phyloP scores from a whole-genome alignment of 2,888 invertebrate genomes.

The Geophilus truncorum region DNA sequence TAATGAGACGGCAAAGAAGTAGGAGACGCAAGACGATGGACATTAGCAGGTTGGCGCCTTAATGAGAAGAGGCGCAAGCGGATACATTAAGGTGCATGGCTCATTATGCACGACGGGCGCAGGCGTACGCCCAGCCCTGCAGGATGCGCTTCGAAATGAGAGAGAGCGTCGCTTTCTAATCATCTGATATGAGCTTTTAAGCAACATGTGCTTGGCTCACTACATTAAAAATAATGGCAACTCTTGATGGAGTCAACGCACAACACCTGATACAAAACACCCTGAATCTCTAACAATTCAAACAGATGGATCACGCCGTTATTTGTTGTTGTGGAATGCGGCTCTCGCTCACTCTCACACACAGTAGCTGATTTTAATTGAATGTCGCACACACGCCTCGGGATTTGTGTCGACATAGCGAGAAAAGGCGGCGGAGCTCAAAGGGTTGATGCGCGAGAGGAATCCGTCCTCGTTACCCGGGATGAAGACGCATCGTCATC shows the following conservation, averaged over 20 bases:
- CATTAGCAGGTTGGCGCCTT: background rate
- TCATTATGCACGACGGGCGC: background rate
- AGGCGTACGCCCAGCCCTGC: background rate
- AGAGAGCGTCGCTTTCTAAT: conserved; percentile 25
- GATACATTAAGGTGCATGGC: background rate
- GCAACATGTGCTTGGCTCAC: conserved; percentile 18
- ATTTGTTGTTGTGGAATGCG: background rate
- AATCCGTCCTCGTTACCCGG: background rate
- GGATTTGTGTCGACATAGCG: background rate
- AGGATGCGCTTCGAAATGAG: background rate
- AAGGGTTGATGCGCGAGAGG: background rate
- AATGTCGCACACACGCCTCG: background rate
- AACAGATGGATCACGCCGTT: background rate
- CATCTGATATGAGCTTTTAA: conserved; percentile 28
- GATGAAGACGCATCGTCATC: background rate
- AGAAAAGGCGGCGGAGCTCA: background rate
- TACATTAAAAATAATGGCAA: conserved; percentile 29
- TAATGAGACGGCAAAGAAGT: background rate
- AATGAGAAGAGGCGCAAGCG: background rate
- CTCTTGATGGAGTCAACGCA: background rate
- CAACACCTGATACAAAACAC: background rate
- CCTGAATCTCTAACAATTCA: background rate
- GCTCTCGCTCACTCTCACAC: background rate
- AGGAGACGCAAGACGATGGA: background rate
- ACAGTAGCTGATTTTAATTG: background rate